Evolutionary conservation across 2,797 vertebrate genomes (phyloP), one percentile per base, ranked within the genome.

Genomic region (Acanthurus lineatus): DNA sequence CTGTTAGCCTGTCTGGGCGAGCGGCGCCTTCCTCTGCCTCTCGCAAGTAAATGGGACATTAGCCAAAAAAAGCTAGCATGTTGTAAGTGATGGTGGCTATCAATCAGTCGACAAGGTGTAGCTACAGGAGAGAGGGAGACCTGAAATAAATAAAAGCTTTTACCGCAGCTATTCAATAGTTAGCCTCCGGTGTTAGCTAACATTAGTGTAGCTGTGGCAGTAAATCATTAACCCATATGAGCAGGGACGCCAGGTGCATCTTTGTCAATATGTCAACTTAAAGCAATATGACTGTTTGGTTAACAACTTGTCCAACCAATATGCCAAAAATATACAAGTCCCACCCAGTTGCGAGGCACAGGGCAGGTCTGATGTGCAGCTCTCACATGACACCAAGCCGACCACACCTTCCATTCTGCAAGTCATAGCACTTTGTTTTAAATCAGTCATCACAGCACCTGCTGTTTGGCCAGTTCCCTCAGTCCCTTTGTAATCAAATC

Each of bases 41-140:
- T 74, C 28, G 4, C 67, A 38, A 86, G 63, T 76, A 53, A 79
- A 84, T 4, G 73, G 76, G 74, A 84, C 75, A 60, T 68, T 88
- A 94, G 94, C 82, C 77, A 35, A 72, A 42, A 72, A 58, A 28
- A 84, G 88, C 87, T 90, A 91, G 86, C 87, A 77, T 53, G 79
- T 74, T 40, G 65, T 51, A 20, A 73, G 69, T 56, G 66, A 60
- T 70, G 51, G 52, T 69, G 17, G 51, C 61, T 61, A 32, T 58
- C 10, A 53, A 57, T 5, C 57, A 64, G 60, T 32, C 40, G 28
- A 54, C 19, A 25, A 11, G 54, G 42, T 9, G 25, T 47, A 59
- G 44, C 49, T 49, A 0, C 19, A 40, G 0, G 6, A 38, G 15
- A 53, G 28, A 0, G 52, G 16, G 7, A 40, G 5, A 63, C 4